Conservation (phyloP, 2,888 invertebrate genomes). For the Callimorpha dominula region DNA sequence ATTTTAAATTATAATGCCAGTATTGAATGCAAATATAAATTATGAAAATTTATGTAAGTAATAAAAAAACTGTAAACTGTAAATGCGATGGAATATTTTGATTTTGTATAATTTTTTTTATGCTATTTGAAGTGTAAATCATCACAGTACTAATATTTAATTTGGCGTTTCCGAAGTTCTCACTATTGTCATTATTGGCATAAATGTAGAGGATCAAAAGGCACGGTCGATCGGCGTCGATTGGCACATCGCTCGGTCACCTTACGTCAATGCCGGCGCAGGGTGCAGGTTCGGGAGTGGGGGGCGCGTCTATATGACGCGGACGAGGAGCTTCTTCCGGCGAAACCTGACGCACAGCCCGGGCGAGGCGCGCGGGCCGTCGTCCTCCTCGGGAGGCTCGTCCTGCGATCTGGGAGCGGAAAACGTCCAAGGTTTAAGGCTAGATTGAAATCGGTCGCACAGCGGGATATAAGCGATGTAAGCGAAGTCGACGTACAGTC, state of each 20-base stretch:
- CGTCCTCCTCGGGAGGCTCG: slow-evolving; percentile 45
- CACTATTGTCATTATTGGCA: neutral
- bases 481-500: too few species aligned
- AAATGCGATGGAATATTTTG: neutral
- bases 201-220: neutral
- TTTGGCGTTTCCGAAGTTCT: neutral
- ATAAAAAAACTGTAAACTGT: too few species aligned
- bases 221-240: neutral
- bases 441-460: too few species aligned
- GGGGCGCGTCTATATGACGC: slow-evolving; percentile 49
- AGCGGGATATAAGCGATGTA: too few species aligned
- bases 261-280: neutral
- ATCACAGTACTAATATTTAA: neutral
- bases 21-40: neutral
- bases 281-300: neutral
- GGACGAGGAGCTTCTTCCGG: slow-evolving; percentile 67
- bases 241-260: slow-evolving; percentile 13
- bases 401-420: slow-evolving; percentile 49
- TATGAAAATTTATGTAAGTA: neutral
- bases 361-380: slow-evolving; percentile 33
- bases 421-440: neutral
- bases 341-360: slow-evolving; percentile 54
- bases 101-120: neutral
- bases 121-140: neutral
- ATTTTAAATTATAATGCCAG: slow-evolving; percentile 1